Evolutionary conservation across 37 sponge, comb jelly and placozoan species (phyloP).

Genomic region (Theonella swinhoei): DNA sequence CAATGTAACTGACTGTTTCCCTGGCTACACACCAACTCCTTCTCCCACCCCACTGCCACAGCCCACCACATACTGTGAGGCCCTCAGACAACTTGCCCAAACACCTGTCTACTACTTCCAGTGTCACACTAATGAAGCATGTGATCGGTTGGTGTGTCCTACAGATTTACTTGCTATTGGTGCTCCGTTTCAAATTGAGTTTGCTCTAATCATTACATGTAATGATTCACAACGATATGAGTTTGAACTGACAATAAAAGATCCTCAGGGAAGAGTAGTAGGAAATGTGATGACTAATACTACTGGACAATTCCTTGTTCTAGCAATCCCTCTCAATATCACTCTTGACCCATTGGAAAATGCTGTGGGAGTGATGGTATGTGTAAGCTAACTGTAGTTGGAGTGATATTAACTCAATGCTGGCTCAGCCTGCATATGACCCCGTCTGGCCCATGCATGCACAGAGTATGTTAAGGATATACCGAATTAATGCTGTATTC

Average conservation of each 20-base stretch:
- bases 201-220: not conserved
- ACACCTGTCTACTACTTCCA: not conserved
- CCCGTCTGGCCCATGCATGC: too few relatives aligned
- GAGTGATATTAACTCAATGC: too few relatives aligned
- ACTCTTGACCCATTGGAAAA: not conserved
- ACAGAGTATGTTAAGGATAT: too few relatives aligned
- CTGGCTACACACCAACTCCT: not conserved
- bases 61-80: not conserved
- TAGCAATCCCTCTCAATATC: not conserved
- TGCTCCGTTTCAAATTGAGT: not conserved
- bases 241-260: not conserved
- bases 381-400: too few relatives aligned
- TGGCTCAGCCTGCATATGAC: too few relatives aligned
- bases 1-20: not conserved
- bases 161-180: not conserved
- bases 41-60: not conserved
- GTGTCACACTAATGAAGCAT: not conserved
- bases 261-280: not conserved
- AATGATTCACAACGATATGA: not conserved
- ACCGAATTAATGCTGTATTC: too few relatives aligned
- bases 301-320: not conserved
- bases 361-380: not conserved
- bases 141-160: not conserved
- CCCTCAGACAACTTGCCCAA: not conserved
- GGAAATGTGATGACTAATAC: not conserved